Base-by-base conservation (phyloP, 2,888 invertebrate genomes). In the Lasiommata megera region DNA sequence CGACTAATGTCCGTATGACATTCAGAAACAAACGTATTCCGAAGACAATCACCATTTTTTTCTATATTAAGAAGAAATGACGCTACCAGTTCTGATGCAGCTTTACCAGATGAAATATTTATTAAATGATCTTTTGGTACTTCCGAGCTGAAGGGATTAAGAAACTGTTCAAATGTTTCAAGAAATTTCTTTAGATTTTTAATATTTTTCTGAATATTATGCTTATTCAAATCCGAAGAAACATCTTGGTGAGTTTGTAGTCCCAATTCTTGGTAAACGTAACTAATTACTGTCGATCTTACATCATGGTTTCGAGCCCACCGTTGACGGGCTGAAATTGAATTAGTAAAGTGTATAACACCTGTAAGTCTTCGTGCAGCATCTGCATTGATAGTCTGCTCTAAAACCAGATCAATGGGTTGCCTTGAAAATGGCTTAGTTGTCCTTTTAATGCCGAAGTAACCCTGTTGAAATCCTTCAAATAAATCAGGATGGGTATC, bases 381-480 rank as follows among this genome's bases (percentile, higher is more conserved):
- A 60, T 79, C 75, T 44, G 73, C 74, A 60, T 77, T 79, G 3
- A 77, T 72, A 1, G 76, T 77, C 58, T 76, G 74, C 50, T 76
- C 76, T 7, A 75, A 14, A 0, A 54, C 53, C 1, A 69, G 47
- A 23, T 72, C 70, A 58, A 70, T 63, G 1, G 67, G 66, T 60
- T 62, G 61, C 52, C 53, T 66, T n/a, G 67, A 67, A 57, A 69
- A 70, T n/a, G 61, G 41, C 31, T 65, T 65, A 34, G 36, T 50
- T 0, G 68, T 70, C 31, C 67, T 38, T 64, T 62, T 54, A 29
- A 70, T 62, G 3, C 70, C 65, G 7, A 67, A 61, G 31, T 9
- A 31, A 31, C 31, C 31, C 9, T 31, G 31, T 31, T 31, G 7
- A 31, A 31, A 31, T 29, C 36, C 36, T 34, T 61, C 57, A 17